These are phyloP conservation scores for Miltochrista miniata DNA, from an alignment of 2,888 invertebrate genomes.

Conservation along the genomic window DNA sequence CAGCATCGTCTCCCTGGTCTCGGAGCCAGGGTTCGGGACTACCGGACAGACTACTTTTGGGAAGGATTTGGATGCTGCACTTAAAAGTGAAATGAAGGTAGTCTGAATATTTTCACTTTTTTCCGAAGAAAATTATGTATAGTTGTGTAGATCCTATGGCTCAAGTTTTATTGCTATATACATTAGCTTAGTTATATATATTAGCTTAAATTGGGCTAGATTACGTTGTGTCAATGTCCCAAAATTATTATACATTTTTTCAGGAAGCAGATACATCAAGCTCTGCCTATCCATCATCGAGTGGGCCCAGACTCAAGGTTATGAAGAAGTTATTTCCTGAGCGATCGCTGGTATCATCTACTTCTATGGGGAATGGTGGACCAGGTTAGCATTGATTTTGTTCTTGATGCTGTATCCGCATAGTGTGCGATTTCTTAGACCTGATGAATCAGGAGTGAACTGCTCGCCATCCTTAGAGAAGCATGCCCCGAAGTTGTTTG, in stretches of 20 bases:
- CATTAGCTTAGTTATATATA: too few relatives aligned
- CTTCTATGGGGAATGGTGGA: conserved; percentile 47
- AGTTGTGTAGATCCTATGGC: too few relatives aligned
- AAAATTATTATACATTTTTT: conserved; percentile 3
- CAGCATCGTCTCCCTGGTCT: conserved; percentile 71
- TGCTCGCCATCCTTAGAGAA: too few relatives aligned
- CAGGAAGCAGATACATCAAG: conserved; percentile 64
- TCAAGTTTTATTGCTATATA: too few relatives aligned
- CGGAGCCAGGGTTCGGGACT: conserved; percentile 72
- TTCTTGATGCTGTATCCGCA: too few relatives aligned
- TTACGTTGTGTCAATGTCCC: too few relatives aligned
- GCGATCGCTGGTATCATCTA: conserved; percentile 59
- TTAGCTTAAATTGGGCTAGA: too few relatives aligned
- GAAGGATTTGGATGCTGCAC: conserved; percentile 64
- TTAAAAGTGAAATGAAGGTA: conserved; percentile 67
- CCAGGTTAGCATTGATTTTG: conserved; percentile 18
- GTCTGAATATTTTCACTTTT: too few relatives aligned
- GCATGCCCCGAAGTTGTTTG: too few relatives aligned
- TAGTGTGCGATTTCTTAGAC: too few relatives aligned
- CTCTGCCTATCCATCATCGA: conserved; percentile 41
- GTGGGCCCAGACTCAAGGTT: conserved; percentile 44
- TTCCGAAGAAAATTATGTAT: too few relatives aligned
- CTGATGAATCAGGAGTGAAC: too few relatives aligned
- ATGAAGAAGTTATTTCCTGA: conserved; percentile 49
- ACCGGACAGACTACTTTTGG: conserved; percentile 69